These are phyloP conservation scores for Eledona agricola DNA, from an alignment of 2,888 invertebrate genomes.

Conservation along the genomic window DNA sequence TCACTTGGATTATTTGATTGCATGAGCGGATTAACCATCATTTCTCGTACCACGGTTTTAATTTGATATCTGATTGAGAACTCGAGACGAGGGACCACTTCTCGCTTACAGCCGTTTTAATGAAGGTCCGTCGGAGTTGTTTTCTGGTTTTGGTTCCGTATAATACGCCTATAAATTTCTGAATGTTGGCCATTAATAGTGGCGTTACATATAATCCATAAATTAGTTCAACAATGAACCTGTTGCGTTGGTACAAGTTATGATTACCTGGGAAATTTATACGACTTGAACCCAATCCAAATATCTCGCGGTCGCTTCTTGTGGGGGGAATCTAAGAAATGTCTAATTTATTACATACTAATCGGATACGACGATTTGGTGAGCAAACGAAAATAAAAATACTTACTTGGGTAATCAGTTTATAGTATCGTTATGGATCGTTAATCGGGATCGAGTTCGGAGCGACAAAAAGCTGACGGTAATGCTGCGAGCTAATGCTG, in stretches of 20 bases:
- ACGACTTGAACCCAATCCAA: conserved; percentile 12
- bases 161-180: conserved; percentile 25
- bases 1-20: no score
- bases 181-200: conserved; percentile 25
- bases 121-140: conserved; percentile 14
- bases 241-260: conserved; percentile 29
- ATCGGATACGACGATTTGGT: conserved; percentile 6
- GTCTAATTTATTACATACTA: no score
- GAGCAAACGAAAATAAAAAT: conserved; percentile 5
- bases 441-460: conserved; percentile 10
- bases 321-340: no score
- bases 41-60: no score
- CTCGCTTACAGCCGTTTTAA: conserved; percentile 9
- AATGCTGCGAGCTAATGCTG: conserved; percentile 11
- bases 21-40: no score
- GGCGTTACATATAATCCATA: conserved; percentile 29
- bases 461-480: conserved; percentile 14
- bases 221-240: conserved; percentile 30
- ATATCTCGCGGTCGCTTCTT: conserved; percentile 1
- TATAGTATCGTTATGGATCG: conserved; percentile 5
- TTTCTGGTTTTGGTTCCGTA: conserved; percentile 26
- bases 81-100: conserved; percentile 2
- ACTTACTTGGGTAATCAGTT: conserved; percentile 4
- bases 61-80: conserved; percentile 1
- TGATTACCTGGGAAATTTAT: conserved; percentile 28